Base-by-base conservation (phyloP, 1,140 invertebrate genomes). In the Cephus cinctus region DNA sequence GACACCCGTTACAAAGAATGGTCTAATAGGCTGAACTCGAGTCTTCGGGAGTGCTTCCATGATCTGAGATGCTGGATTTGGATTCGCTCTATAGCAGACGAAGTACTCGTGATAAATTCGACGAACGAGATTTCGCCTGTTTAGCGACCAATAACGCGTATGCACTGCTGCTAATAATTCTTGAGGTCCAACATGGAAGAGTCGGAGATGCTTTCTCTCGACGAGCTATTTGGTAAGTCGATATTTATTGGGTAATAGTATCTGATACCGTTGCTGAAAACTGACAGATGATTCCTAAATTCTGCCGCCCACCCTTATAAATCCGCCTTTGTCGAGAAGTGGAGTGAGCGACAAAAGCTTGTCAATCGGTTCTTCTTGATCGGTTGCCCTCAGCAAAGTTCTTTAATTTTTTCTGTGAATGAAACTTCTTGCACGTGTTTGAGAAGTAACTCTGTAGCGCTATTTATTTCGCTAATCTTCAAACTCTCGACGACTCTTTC, bases 1-100 rank as follows among this genome's bases (percentile, higher is more conserved):
- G 1, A 73, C 34, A 5, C 73, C 76, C 8, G 41, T 25, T 18
- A 59, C 50, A n/a, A 41, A 16, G 45, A 77, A 78, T 12, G 65
- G 47, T 5, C 47, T 31, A 6, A 54, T 19, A 6, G 56, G 52
- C 21, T 6, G 43, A 1, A 71, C 57, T 44, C 65, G 14, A 4
- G 38, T 30, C 2, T 21, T 12, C 5, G 47, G 47, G 22, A 71
- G 49, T 12, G 61, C 42, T 4, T 44, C 65, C 70, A 73, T 73
- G 2, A 49, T 19, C 11, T 56, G 62, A 9, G 32, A 12, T 6
- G 38, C 19, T n/a, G 47, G n/a, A 23, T 23, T 12, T 5, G 56
- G 47, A 21, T 43, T 48, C 9, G 47, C 19, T n/a, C 27, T 55
- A 22, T 41, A 55, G 45, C 65, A 68, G 8, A 12, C 38, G 11